Conservation (phyloP, 1,140 invertebrate species). For the Rhizoglyphus robini region DNA sequence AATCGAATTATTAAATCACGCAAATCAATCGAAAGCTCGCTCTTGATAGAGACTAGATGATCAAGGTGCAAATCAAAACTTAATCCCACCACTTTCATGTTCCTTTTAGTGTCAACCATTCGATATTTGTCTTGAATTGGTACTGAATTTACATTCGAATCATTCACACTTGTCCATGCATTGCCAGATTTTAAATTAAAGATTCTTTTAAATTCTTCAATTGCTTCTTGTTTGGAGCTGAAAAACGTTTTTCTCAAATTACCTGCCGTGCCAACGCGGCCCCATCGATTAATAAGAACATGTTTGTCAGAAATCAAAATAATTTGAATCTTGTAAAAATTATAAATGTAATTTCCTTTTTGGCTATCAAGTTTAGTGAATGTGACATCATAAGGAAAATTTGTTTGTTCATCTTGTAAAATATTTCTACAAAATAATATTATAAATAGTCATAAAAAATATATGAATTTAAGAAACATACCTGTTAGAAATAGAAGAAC, state of each 20-base stretch:
- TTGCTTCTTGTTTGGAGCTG: constrained; percentile 34
- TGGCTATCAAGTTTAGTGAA: constrained; percentile 39
- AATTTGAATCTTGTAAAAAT: constrained; percentile 44
- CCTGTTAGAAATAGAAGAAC: background rate
- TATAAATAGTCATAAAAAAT: background rate
- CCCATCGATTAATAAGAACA: constrained; percentile 42
- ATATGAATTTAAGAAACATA: too few relatives aligned
- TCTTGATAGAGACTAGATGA: background rate
- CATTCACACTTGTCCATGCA: constrained; percentile 36
- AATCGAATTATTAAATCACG: background rate
- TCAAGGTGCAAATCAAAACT: background rate
- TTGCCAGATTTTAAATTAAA: constrained; percentile 42
- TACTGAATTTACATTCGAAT: background rate
- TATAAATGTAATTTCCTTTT: constrained; percentile 37
- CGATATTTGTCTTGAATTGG: background rate
- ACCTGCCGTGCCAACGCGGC: constrained; percentile 39
- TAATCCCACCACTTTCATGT: background rate
- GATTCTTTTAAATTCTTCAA: constrained; percentile 41
- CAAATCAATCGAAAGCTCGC: background rate
- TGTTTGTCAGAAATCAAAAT: constrained; percentile 37
- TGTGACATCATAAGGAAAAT: constrained; percentile 36
- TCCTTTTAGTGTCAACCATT: background rate
- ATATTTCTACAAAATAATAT: constrained; percentile 26
- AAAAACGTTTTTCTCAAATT: constrained; percentile 42
- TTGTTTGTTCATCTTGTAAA: constrained; percentile 28